A percentile compares a stretch with the other conserved stretches of the same genome.
Conservation (phyloP, 2,113 vertebrate species). For the Delphinapterus leucas region DNA sequence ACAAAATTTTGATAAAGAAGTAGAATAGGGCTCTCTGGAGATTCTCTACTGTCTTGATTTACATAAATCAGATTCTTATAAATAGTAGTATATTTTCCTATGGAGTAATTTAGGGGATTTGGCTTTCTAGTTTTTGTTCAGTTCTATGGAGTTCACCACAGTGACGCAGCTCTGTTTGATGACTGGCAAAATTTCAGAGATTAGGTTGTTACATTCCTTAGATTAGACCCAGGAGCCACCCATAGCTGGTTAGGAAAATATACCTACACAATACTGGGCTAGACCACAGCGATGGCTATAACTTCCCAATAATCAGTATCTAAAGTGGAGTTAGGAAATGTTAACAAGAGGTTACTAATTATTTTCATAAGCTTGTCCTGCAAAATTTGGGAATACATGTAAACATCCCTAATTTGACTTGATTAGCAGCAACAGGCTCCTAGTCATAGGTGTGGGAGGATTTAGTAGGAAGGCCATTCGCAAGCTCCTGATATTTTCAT, state of each 20-base stretch:
- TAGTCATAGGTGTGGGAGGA: background rate
- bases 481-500: background rate
- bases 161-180: background rate
- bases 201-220: background rate
- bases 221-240: background rate
- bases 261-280: background rate
- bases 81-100: background rate
- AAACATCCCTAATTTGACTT: background rate
- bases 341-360: background rate
- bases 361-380: background rate
- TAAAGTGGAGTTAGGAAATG: background rate
- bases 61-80: background rate
- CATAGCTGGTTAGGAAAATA: background rate
- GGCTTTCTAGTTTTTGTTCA: background rate
- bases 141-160: background rate
- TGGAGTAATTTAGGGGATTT: background rate
- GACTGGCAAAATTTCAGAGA: background rate
- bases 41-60: background rate
- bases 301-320: background rate
- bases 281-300: background rate
- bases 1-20: background rate
- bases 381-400: background rate
- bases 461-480: background rate
- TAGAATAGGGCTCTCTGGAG: background rate
- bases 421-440: background rate